Base-by-base conservation (phyloP, 2,797 vertebrate genomes). In the Brachyalestes nurse region DNA sequence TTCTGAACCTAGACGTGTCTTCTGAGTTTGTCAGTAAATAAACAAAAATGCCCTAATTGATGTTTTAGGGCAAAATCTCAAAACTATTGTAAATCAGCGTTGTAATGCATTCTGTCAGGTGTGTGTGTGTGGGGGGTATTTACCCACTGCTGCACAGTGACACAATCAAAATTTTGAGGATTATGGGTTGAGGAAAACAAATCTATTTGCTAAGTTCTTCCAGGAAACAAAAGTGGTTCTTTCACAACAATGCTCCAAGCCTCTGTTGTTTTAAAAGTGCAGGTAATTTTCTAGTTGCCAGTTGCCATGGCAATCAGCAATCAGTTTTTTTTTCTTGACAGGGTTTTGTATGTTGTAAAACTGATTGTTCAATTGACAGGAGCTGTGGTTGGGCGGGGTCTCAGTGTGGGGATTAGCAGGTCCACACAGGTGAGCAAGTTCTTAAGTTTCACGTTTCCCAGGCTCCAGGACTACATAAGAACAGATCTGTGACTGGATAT, bases 361-460 rank as follows among this genome's bases (percentile, higher is more conserved):
- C 23, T 38, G 49, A 45, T 45, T 21, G 4, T 55, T 21, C 38
- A 12, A 40, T 53, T 47, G 67, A 47, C 38, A 19, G 67, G 7
- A 12, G 49, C 65, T 65, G 34, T 75, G 66, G 75, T 74, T 28
- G 12, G 65, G 53, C 55, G 23, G 66, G 70, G 34, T 61, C 72
- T 42, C 28, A 47, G 72, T 75, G 42, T 73, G 67, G 67, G 53
- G 77, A 67, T 79, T 78, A 19, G 55, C 7, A 74, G 45, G 55
- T 77, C 12, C 58, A 67, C 66, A 61, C 67, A 79, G 45, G 47
- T 77, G 19, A 61, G 53, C 21, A 49, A n/a, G 53, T 38, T 79
- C 61, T 79, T 81, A 61, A 25, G 58, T 82, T 85, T 85, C 73
- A 74, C 47, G 74, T 8, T 19, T 49, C 57, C 53, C 23, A 64